These are phyloP conservation scores for Bathynomus jamesi DNA, from an alignment of 1,140 invertebrate genomes.

Conservation along the genomic window DNA sequence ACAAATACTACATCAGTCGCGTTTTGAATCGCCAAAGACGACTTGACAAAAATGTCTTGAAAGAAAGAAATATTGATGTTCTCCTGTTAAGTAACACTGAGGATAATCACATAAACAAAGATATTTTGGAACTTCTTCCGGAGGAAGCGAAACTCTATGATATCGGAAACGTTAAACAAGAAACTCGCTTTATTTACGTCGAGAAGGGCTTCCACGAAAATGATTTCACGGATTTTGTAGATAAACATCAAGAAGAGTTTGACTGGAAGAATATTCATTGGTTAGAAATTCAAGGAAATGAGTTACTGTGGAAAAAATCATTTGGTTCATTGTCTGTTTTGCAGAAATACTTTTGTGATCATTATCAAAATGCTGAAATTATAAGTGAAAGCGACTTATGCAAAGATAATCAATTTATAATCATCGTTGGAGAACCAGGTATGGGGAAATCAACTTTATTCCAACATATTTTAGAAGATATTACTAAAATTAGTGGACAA, in stretches of 20 bases:
- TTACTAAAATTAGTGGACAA: background rate
- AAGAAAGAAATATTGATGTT: background rate
- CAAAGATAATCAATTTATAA: background rate
- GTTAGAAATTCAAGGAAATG: background rate
- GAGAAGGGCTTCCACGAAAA: background rate
- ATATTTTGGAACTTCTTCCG: background rate
- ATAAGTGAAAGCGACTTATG: background rate
- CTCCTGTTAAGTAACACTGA: background rate
- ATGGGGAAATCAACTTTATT: background rate
- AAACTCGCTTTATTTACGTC: background rate
- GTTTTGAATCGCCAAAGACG: background rate
- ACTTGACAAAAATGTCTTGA: background rate
- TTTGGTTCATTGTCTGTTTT: background rate
- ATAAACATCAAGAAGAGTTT: background rate
- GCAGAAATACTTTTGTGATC: background rate
- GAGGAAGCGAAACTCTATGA: background rate
- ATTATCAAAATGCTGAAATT: background rate
- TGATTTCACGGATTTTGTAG: background rate
- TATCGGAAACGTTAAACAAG: background rate
- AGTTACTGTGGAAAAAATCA: background rate
- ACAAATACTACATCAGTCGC: too few relatives aligned
- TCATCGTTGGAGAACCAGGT: background rate
- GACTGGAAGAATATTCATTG: background rate
- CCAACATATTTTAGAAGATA: background rate
- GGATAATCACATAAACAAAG: background rate